phyloP scores from a whole-genome alignment of 2,888 invertebrate genomes.

The Ariolimax columbianus region DNA sequence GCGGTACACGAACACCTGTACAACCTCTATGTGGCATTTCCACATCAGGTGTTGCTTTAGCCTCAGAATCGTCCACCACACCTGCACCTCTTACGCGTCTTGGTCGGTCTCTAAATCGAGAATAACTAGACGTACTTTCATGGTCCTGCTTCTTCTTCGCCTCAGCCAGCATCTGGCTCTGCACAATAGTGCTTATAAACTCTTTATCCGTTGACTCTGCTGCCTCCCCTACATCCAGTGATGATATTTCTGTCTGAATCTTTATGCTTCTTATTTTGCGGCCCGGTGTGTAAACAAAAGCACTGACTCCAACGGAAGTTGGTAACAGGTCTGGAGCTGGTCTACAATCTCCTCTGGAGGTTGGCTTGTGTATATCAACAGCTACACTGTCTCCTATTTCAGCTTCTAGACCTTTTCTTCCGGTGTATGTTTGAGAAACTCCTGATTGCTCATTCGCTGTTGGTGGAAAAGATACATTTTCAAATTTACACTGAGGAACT shows the following conservation, averaged over 20 bases:
- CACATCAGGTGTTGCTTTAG: conserved; percentile 60
- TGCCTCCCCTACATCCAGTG: conserved; percentile 32
- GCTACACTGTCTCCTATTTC: background rate
- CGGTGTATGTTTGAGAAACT: background rate
- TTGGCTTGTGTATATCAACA: conserved; percentile 52
- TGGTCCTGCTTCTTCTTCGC: conserved; percentile 42
- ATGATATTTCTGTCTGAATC: conserved; percentile 57
- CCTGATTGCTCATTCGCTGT: background rate
- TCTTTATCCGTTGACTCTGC: conserved; percentile 20
- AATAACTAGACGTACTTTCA: background rate
- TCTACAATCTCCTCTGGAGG: conserved; percentile 47
- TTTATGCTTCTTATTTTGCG: conserved; percentile 55
- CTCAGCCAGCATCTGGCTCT: conserved; percentile 49
- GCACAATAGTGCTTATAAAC: conserved; percentile 31
- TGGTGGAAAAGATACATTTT: background rate
- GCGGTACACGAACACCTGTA: conserved; percentile 58
- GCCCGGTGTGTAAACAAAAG: conserved; percentile 46
- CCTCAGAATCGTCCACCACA: conserved; percentile 61
- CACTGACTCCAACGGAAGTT: conserved; percentile 18
- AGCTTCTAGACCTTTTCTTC: too few relatives aligned
- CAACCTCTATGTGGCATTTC: conserved; percentile 57
- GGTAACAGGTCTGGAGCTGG: conserved; percentile 53
- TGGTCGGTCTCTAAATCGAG: conserved; percentile 17
- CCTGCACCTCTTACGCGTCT: conserved; percentile 51
- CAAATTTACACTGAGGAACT: background rate